These are phyloP conservation scores for Phoeniculus purpureus DNA, from an alignment of 2,797 vertebrate genomes.

Conservation along the genomic window DNA sequence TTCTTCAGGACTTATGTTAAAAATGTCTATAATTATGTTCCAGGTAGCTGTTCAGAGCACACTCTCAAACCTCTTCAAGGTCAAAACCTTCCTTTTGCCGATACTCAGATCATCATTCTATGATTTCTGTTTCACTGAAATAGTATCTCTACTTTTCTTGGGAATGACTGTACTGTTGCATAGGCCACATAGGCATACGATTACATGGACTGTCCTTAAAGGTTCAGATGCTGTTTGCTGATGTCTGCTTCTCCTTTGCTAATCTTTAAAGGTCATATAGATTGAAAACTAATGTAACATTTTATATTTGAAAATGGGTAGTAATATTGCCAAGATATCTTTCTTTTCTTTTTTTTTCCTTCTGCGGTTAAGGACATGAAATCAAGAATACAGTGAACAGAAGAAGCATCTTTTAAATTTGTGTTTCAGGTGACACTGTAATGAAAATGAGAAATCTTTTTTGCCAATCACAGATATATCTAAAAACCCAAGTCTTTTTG, in stretches of 20 bases:
- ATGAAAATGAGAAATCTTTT: conserved; percentile 29
- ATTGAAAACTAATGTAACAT: conserved; percentile 36
- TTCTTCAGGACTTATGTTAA: conserved; percentile 73
- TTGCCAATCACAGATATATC: conserved; percentile 28
- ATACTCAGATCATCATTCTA: conserved; percentile 65
- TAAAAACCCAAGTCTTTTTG: neutral
- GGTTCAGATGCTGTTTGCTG: conserved; percentile 50
- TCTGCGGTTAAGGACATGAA: neutral
- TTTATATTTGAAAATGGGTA: conserved; percentile 19
- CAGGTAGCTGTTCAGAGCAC: conserved; percentile 57
- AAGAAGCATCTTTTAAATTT: conserved; percentile 12
- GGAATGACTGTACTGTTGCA: conserved; percentile 44
- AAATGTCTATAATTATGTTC: conserved; percentile 79
- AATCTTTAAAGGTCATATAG: conserved; percentile 65
- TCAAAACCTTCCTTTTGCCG: conserved; percentile 68
- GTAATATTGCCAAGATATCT: neutral
- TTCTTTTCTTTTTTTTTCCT: neutral
- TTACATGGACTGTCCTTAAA: conserved; percentile 45
- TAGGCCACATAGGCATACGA: neutral
- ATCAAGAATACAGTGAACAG: conserved; percentile 43
- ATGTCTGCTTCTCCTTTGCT: conserved; percentile 62
- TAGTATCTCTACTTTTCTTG: conserved; percentile 46
- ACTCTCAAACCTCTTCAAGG: conserved; percentile 76
- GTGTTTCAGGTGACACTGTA: conserved; percentile 45
- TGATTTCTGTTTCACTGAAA: conserved; percentile 58